phyloP scores from a whole-genome alignment of 2,888 invertebrate genomes.

The Galerucella pusilla region DNA sequence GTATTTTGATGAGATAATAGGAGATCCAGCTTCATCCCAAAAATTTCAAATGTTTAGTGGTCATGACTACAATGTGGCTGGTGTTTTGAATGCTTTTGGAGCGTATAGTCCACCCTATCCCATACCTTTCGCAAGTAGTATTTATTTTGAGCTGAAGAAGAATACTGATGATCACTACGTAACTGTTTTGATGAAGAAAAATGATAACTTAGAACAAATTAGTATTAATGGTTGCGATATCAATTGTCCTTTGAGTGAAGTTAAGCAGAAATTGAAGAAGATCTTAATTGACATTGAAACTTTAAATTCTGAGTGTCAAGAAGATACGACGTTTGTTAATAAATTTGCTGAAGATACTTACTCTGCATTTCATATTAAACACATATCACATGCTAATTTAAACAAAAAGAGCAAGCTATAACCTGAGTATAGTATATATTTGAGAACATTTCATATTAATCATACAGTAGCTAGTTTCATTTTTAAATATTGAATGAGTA shows the following conservation, averaged over 20 bases:
- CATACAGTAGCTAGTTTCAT: too few species aligned
- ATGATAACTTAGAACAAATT: conserved; percentile 25
- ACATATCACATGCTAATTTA: too few species aligned
- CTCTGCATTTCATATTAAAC: not conserved
- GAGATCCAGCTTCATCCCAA: conserved; percentile 50
- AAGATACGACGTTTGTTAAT: not conserved
- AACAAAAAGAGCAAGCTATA: too few species aligned
- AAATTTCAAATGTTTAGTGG: conserved; percentile 72
- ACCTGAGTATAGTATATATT: too few species aligned
- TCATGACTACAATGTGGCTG: conserved; percentile 71
- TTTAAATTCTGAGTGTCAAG: conserved; percentile 16
- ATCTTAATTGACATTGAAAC: conserved; percentile 18
- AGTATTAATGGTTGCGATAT: conserved; percentile 32
- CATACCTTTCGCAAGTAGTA: conserved; percentile 73
- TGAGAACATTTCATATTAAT: too few species aligned
- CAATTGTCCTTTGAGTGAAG: conserved; percentile 27
- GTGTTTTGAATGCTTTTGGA: conserved; percentile 74
- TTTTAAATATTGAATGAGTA: too few species aligned
- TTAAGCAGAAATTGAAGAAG: conserved; percentile 12
- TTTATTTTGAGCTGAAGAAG: conserved; percentile 74
- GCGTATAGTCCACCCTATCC: conserved; percentile 71
- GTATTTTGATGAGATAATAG: conserved; percentile 16
- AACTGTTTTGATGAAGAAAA: conserved; percentile 35
- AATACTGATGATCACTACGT: conserved; percentile 16
- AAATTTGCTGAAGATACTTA: not conserved